Percentiles rank a stretch among this genome's conserved stretches.
These are phyloP conservation scores for Gymnobelideus leadbeateri DNA, from an alignment of 2,113 vertebrate species.

Conservation along the genomic window DNA sequence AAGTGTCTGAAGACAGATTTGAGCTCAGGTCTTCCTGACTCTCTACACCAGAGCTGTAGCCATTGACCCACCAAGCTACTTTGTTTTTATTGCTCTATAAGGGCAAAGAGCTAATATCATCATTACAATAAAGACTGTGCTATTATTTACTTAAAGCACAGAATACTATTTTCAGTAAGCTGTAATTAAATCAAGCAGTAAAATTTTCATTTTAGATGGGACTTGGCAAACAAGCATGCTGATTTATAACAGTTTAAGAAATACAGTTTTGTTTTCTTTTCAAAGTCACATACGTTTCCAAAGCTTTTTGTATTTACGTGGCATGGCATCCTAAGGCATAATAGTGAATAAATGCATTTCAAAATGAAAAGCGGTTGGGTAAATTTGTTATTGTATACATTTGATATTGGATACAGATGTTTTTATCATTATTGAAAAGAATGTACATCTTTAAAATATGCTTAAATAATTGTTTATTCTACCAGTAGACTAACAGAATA, in stretches of 20 bases:
- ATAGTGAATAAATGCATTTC: neutral
- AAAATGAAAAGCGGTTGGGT: neutral
- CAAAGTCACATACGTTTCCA: neutral
- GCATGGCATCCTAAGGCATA: neutral
- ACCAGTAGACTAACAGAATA: neutral
- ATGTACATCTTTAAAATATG: neutral
- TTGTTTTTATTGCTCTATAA: neutral
- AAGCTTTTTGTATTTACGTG: neutral
- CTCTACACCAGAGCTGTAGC: neutral
- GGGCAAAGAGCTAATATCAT: neutral
- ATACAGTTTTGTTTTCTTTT: neutral
- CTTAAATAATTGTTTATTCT: neutral
- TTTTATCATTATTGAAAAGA: neutral
- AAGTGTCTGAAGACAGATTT: neutral
- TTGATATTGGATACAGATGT: neutral
- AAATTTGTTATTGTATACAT: neutral
- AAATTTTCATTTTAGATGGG: neutral
- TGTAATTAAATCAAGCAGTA: neutral
- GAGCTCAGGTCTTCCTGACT: neutral
- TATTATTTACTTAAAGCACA: neutral
- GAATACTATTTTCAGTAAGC: neutral
- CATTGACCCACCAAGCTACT: neutral
- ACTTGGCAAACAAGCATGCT: neutral
- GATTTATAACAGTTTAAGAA: neutral
- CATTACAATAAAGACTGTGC: neutral